phyloP scores from a whole-genome alignment of 35 echinoderm and acorn worm genomes.

The Ptychodera flava region DNA sequence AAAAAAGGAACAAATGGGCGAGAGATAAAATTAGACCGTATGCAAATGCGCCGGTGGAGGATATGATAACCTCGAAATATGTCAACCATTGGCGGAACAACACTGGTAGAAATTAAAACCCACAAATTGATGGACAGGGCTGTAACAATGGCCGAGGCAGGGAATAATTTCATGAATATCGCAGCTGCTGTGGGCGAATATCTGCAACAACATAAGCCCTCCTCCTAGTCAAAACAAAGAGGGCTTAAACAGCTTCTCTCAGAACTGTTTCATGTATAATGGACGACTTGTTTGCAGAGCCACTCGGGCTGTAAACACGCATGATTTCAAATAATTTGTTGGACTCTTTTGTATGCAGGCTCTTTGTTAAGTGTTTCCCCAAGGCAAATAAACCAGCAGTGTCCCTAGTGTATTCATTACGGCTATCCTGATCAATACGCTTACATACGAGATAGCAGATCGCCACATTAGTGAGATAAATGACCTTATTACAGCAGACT shows the following conservation, averaged over 20 bases:
- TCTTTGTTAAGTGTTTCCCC: background rate
- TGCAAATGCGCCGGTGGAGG: background rate
- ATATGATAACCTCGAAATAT: background rate
- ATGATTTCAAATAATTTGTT: conserved; percentile 2
- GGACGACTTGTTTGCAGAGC: background rate
- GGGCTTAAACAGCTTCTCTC: background rate
- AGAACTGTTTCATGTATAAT: background rate
- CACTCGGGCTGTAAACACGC: background rate
- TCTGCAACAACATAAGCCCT: background rate
- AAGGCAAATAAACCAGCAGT: background rate
- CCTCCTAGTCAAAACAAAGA: background rate
- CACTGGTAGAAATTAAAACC: too few relatives aligned
- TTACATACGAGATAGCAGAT: background rate
- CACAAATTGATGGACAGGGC: background rate
- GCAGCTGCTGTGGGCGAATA: background rate
- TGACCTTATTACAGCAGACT: background rate
- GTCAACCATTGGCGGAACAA: too few relatives aligned
- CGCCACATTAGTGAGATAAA: background rate
- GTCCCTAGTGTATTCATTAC: background rate
- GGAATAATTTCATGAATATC: background rate
- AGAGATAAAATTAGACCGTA: background rate
- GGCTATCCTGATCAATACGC: background rate
- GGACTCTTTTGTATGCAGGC: background rate
- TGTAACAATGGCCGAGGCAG: background rate
- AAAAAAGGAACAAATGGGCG: too few relatives aligned